Evolutionary conservation across 2,888 invertebrate species (phyloP).

Genomic region (Drosophila meridiana): DNA sequence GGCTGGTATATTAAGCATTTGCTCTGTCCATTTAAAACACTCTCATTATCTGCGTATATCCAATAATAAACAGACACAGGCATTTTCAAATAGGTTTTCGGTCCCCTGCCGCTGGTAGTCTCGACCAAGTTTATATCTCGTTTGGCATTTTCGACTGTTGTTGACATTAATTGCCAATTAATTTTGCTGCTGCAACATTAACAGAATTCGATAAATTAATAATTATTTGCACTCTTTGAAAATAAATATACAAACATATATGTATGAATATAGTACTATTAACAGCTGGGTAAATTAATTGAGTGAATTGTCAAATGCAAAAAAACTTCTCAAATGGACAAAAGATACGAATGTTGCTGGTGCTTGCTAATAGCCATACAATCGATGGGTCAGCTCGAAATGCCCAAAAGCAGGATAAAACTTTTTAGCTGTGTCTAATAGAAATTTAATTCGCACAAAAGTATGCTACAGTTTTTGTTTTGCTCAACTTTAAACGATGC

Average conservation of each 20-base stretch:
- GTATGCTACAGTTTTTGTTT: not conserved
- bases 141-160: constrained; percentile 28
- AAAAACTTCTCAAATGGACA: not conserved
- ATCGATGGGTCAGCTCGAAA: not conserved
- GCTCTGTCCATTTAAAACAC: constrained; percentile 17
- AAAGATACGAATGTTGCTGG: not conserved
- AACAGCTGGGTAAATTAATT: constrained; percentile 11
- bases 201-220: constrained; percentile 52
- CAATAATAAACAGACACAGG: constrained; percentile 38
- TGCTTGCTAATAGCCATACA: not conserved
- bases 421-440: constrained; percentile 11
- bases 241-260: not conserved
- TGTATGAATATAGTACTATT: not conserved
- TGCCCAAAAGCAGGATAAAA: not conserved
- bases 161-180: constrained; percentile 70
- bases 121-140: constrained; percentile 14
- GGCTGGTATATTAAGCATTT: constrained; percentile 3
- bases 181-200: constrained; percentile 55
- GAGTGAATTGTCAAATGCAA: constrained; percentile 5
- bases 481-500: constrained; percentile 19
- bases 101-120: not conserved
- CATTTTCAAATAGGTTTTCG: constrained; percentile 25
- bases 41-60: constrained; percentile 13
- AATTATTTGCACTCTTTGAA: constrained; percentile 19
- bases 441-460: constrained; percentile 18